A percentile compares a stretch with the other conserved stretches of the same genome.
Evolutionary conservation across 2,113 vertebrate genomes (phyloP).

Genomic region (Pygoscelis antarcticus): DNA sequence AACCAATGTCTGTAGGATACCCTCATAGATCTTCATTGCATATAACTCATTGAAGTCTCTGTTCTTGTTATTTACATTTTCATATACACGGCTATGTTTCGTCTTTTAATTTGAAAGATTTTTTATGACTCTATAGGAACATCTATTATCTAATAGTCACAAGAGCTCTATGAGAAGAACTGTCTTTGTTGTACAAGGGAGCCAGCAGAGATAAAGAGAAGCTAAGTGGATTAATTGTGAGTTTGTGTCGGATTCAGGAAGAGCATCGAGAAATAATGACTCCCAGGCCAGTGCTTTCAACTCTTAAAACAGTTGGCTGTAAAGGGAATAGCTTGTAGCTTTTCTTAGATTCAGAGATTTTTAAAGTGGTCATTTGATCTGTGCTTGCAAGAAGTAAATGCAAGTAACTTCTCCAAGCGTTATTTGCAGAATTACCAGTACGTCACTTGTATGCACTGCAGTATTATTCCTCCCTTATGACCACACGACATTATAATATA

Average conservation of each 20-base stretch:
- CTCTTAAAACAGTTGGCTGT: background rate
- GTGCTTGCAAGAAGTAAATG: background rate
- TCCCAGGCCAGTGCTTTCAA: conserved; percentile 5
- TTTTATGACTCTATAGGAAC: background rate
- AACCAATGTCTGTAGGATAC: background rate
- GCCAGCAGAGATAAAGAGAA: conserved; percentile 11
- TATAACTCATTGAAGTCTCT: background rate
- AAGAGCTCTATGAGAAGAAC: background rate
- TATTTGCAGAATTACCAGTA: background rate
- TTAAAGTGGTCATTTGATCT: background rate
- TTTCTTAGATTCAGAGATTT: background rate
- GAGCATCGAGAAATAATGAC: background rate
- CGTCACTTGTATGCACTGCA: background rate
- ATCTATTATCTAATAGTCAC: background rate
- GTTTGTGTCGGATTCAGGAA: conserved; percentile 28
- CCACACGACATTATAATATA: background rate
- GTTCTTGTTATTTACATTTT: background rate
- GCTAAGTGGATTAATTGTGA: conserved; percentile 47
- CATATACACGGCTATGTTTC: accelerated
- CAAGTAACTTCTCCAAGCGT: background rate
- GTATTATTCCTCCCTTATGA: background rate
- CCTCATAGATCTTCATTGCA: background rate
- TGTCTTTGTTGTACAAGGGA: background rate
- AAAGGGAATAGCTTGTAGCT: background rate
- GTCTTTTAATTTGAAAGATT: background rate